Base-by-base conservation (phyloP, 1,140 invertebrate genomes). In the Drosophila ananassae region DNA sequence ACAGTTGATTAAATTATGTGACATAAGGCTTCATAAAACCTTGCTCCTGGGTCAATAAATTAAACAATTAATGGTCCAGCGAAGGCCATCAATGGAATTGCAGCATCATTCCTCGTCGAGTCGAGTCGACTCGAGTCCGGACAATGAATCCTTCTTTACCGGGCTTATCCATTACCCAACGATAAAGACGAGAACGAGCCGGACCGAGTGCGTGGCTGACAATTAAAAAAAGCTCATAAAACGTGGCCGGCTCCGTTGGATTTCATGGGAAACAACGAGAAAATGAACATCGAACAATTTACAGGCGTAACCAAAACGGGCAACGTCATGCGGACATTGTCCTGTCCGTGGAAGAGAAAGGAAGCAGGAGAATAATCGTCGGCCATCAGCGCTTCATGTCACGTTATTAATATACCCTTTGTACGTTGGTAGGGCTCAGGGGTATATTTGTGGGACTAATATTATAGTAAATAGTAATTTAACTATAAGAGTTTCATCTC, bases 281-380 rank as follows among this genome's bases (percentile, higher is more conserved):
- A 58, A 84, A 61, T 67, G 72, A 53, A 57, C 82, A 75, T 81
- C 58, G 64, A 87, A 81, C 74, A 81, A 87, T 87, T 85, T 78
- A 61, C 82, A 87, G 77, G 69, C 81, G 75, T 77, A 73, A 77
- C 59, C 60, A 74, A 81, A 85, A 81, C 73, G 74, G 57, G 61
- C 81, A 81, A 63, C 64, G 66, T 87, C 81, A 87, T 59, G 62
- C 79, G 47, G 62, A 77, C 68, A 77, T 58, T 54, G 73, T 74
- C 48, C 69, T 44, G 41, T 21, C 41, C 41, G n/a, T 21, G 41
- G 7, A 44, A 44, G 41, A 37, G 25, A 6, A 28, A 28, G 7
- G 7, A 44, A 50, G 47, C 22, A 30, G 53, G 48, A 53, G 48
- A 21, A 44, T 39, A 64, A 39, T 32, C 60, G 47, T 28, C 39